phyloP scores from a whole-genome alignment of 2,113 vertebrate species.

The Sturnira hondurensis region DNA sequence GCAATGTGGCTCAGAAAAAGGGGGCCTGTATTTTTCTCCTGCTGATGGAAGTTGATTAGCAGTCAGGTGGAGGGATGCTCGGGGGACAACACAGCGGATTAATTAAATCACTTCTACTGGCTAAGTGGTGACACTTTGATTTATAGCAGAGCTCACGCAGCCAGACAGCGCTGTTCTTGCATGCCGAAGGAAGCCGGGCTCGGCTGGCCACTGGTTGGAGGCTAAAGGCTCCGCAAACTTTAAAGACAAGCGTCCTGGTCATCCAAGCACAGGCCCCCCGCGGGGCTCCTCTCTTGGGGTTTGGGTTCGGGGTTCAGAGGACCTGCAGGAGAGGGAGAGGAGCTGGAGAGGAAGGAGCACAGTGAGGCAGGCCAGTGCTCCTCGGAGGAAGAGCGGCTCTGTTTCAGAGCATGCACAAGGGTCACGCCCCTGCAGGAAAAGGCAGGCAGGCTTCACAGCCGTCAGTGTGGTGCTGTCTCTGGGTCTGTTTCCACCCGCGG shows the following conservation, averaged over 20 bases:
- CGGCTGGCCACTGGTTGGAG: constrained; percentile 70
- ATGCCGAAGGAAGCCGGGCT: constrained; percentile 71
- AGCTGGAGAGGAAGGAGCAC: neutral
- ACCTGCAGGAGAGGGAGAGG: neutral
- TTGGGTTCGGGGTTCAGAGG: neutral
- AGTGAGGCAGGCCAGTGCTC: neutral
- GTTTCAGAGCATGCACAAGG: neutral
- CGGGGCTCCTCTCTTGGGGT: neutral
- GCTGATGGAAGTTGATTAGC: constrained; percentile 84
- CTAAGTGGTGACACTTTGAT: constrained; percentile 86
- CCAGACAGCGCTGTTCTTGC: constrained; percentile 78
- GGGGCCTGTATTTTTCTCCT: constrained; percentile 66
- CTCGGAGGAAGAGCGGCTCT: neutral
- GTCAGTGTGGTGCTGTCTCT: neutral
- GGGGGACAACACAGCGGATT: constrained; percentile 77
- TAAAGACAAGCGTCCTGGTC: constrained; percentile 21
- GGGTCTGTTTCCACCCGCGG: neutral
- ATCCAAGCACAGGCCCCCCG: neutral
- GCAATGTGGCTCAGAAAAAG: constrained; percentile 46
- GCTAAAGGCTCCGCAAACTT: neutral
- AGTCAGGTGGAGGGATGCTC: constrained; percentile 82
- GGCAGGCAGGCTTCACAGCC: neutral
- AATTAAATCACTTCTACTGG: constrained; percentile 85
- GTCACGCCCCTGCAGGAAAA: neutral
- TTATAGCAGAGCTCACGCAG: constrained; percentile 82